Evolutionary conservation across 2,888 invertebrate species (phyloP), one percentile per base, ranked within the genome.

Genomic region (Drosophila paucipuncta): DNA sequence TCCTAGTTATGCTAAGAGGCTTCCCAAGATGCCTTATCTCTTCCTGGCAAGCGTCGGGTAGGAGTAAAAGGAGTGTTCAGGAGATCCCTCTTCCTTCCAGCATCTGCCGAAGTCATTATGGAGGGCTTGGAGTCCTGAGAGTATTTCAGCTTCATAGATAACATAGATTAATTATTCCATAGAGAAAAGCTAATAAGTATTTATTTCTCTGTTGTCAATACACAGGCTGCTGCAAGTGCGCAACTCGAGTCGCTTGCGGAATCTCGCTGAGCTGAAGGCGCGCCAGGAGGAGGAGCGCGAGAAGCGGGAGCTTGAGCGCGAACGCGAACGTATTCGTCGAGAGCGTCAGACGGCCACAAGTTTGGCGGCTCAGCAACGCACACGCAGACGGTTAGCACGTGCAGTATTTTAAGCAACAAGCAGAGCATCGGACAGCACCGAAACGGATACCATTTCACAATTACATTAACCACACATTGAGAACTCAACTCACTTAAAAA

Each of bases 321-420:
- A 84, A 53, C 69, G 89, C 25, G 86, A 85, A 28, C 72, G 72
- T 13, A 73, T 83, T 54, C 80, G 78, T 22, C 76, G 76, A 6
- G 82, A 79, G 52, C 82, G 82, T 30, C 88, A 89, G 80, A 83
- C 84, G 47, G 77, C 84, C 9, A 55, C 60, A 59, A 76, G 83
- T 35, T 85, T 91, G 91, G 68, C 93, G 80, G 68, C 63, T 62
- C 84, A 83, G 74, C 94, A 94, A 76, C 93, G 95, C 84, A 94
- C 94, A 74, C 94, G 94, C 91, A 94, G 95, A 91, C 94, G 95
- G 88, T 93, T 93, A 93, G 93, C 90, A 85, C 86, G 89, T 61
- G 78, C 77, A 70, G 73, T 78, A 80, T 73, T 78, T 69, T 88
- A 90, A 66, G 53, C 62, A 49, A 53, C 50, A 50, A 75, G 49